phyloP scores from a whole-genome alignment of 2,888 invertebrate species.

The Apamea anceps region DNA sequence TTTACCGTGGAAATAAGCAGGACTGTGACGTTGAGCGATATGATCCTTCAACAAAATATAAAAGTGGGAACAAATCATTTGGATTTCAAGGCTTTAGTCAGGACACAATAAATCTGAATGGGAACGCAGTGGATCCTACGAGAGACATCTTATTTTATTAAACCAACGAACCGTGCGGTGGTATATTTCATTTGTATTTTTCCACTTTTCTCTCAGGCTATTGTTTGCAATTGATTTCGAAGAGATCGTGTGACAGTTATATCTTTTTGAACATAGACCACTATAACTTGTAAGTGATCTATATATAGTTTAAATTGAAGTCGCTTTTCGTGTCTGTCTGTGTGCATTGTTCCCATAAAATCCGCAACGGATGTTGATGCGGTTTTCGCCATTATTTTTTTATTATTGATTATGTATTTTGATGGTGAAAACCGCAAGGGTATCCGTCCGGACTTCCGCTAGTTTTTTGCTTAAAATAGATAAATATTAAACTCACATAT shows the following conservation, averaged over 20 bases:
- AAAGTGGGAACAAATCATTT: constrained; percentile 54
- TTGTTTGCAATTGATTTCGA: constrained; percentile 51
- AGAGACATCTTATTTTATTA: constrained; percentile 63
- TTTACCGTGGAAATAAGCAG: constrained; percentile 25
- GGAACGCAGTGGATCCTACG: constrained; percentile 48
- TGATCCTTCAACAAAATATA: constrained; percentile 46
- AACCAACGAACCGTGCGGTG: constrained; percentile 26
- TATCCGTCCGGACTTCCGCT: too few species aligned
- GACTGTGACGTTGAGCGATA: constrained; percentile 47
- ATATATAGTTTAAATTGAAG: not conserved
- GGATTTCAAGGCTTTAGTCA: constrained; percentile 51
- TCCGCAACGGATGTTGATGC: not conserved
- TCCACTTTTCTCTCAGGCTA: constrained; percentile 30
- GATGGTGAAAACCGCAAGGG: too few species aligned
- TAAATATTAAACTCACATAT: not conserved
- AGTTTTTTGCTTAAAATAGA: not conserved
- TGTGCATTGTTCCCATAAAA: not conserved
- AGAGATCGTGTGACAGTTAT: constrained; percentile 12
- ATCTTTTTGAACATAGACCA: not conserved
- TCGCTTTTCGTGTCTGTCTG: not conserved
- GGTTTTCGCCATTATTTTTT: not conserved
- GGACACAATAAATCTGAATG: constrained; percentile 60
- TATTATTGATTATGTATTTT: too few species aligned
- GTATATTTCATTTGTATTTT: constrained; percentile 45
- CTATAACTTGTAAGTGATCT: not conserved